Conservation (phyloP, 1,140 invertebrate species). For the Pseudobourletiella spinata region DNA sequence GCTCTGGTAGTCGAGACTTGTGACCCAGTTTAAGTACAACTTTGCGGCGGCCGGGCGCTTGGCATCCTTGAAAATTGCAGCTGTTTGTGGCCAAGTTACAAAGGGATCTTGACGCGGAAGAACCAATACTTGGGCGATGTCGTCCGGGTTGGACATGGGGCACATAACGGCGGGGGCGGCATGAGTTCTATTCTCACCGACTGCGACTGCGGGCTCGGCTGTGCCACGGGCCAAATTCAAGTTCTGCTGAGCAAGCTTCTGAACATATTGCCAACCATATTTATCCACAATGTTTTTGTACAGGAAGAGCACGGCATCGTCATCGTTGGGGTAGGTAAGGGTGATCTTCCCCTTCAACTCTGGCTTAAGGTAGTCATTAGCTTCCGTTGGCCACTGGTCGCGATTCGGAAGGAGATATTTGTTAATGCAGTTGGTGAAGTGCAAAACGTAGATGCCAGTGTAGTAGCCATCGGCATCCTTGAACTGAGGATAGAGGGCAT, state of each 20-base stretch:
- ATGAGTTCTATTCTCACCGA: background rate
- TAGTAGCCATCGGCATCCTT: slow-evolving; percentile 19
- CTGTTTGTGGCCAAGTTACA: slow-evolving; percentile 18
- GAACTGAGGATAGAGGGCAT: slow-evolving; percentile 6
- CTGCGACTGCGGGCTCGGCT: background rate
- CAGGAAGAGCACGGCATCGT: slow-evolving; percentile 23
- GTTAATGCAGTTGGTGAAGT: no score
- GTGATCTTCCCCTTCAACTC: slow-evolving; percentile 16
- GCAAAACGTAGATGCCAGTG: no score
- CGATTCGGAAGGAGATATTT: slow-evolving; percentile 5
- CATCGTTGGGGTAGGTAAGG: no score
- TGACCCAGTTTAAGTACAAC: no score
- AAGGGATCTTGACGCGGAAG: slow-evolving; percentile 19
- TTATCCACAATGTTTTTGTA: no score
- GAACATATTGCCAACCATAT: slow-evolving; percentile 4
- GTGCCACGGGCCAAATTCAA: slow-evolving; percentile 14
- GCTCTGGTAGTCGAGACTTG: background rate
- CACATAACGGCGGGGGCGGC: slow-evolving; percentile 7
- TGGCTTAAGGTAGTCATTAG: slow-evolving; percentile 14
- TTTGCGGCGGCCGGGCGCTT: no score
- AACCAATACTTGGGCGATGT: background rate
- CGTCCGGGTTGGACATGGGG: background rate
- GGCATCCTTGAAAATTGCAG: no score
- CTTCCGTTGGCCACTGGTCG: slow-evolving; percentile 13
- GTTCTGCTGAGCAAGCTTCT: slow-evolving; percentile 5